These are phyloP conservation scores for Entomyzon cyanotis DNA, from an alignment of 2,113 vertebrate species.

Conservation along the genomic window DNA sequence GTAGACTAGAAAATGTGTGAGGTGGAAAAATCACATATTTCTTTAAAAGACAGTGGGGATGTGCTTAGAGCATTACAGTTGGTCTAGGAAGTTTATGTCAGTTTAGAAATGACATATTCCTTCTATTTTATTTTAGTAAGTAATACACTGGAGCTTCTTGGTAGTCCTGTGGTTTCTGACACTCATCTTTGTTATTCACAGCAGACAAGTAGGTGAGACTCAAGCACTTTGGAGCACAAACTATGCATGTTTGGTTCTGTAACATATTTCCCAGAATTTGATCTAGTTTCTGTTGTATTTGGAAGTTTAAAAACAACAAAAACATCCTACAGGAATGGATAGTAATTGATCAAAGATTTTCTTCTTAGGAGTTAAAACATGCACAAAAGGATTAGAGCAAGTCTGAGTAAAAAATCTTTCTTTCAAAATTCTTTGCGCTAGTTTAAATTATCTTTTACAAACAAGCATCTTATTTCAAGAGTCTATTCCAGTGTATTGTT, in stretches of 20 bases:
- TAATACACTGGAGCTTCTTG: not conserved
- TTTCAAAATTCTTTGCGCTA: not conserved
- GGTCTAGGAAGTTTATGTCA: not conserved
- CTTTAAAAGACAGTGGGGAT: not conserved
- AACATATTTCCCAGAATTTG: not conserved
- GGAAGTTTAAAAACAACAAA: not conserved
- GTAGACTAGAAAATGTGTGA: not conserved
- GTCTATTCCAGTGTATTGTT: not conserved
- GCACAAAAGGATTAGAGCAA: not conserved
- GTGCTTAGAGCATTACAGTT: not conserved
- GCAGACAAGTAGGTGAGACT: not conserved
- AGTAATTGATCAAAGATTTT: not conserved
- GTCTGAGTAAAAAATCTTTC: not conserved
- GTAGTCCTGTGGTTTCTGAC: not conserved
- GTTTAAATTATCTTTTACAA: not conserved
- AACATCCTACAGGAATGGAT: not conserved
- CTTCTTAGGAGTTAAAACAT: not conserved
- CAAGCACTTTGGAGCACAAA: not conserved
- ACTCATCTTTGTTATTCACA: not conserved
- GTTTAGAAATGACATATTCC: not conserved
- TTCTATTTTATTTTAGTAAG: not conserved
- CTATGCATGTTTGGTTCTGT: not conserved
- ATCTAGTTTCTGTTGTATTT: not conserved
- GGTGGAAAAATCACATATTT: fast-evolving
- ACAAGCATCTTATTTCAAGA: not conserved